Evolutionary conservation across 2,113 vertebrate genomes (phyloP).

Genomic region (Crotalus horridus): DNA sequence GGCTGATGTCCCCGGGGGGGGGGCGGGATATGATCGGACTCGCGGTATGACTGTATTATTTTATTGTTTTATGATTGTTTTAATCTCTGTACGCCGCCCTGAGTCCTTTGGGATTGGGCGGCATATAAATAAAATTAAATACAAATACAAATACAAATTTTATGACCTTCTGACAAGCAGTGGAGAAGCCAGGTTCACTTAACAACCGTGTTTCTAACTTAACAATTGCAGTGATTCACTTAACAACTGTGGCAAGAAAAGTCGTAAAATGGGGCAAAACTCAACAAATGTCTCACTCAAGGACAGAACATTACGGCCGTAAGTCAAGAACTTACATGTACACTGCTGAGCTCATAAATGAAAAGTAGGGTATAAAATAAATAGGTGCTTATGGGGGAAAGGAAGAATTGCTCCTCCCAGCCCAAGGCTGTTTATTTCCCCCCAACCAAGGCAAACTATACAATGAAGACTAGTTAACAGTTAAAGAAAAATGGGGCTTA

Average conservation of each 20-base stretch:
- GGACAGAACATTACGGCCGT: background rate
- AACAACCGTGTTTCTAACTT: background rate
- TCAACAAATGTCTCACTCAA: background rate
- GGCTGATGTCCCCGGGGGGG: too few relatives aligned
- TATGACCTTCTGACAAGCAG: background rate
- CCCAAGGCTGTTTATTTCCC: background rate
- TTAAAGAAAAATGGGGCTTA: background rate
- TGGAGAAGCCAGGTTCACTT: background rate
- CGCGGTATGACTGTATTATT: too few relatives aligned
- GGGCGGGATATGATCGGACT: too few relatives aligned
- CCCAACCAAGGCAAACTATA: background rate
- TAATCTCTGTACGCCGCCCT: too few relatives aligned
- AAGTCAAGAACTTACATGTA: background rate
- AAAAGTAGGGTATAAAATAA: background rate
- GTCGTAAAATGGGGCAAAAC: background rate
- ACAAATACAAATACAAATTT: too few relatives aligned
- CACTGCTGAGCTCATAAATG: background rate
- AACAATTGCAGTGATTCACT: background rate
- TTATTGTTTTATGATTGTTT: too few relatives aligned
- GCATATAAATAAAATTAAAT: too few relatives aligned
- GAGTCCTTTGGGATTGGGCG: too few relatives aligned
- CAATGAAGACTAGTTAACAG: background rate
- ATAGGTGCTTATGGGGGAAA: background rate
- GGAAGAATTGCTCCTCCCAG: background rate
- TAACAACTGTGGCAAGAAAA: background rate